phyloP scores from a whole-genome alignment of 2,113 vertebrate species.

The Typhlomys cinereus region DNA sequence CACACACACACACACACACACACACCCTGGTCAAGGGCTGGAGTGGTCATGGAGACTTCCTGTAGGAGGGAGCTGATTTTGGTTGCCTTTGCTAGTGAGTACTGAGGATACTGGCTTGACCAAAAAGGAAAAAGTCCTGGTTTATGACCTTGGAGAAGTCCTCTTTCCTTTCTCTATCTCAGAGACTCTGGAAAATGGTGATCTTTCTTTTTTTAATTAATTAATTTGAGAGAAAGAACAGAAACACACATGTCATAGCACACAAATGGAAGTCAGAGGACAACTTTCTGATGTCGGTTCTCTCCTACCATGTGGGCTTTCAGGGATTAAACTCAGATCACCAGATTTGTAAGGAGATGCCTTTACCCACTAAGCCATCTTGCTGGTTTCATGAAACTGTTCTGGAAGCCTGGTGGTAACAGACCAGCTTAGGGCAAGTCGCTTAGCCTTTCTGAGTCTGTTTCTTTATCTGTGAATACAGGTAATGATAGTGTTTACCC shows the following conservation, averaged over 20 bases:
- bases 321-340: no score
- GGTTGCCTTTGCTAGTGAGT: neutral
- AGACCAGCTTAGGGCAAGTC: neutral
- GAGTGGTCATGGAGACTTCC: slow-evolving; percentile 13
- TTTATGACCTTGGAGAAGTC: slow-evolving; percentile 57
- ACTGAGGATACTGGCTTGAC: neutral
- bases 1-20: no score
- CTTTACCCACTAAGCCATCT: no score
- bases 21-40: neutral
- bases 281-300: no score
- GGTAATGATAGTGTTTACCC: neutral
- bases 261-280: no score
- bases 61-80: neutral
- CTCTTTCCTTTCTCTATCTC: neutral
- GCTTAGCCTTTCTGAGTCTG: neutral
- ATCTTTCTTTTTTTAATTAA: neutral
- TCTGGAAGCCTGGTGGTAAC: neutral
- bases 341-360: no score
- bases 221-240: no score
- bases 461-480: slow-evolving; percentile 12
- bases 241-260: no score
- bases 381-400: neutral
- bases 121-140: neutral
- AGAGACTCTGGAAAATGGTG: slow-evolving; percentile 33
- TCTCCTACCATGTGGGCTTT: no score